A percentile compares a stretch with the other conserved stretches of the same genome.
These are phyloP conservation scores for Dreissena polymorpha DNA, from an alignment of 1,140 invertebrate genomes.

Conservation along the genomic window DNA sequence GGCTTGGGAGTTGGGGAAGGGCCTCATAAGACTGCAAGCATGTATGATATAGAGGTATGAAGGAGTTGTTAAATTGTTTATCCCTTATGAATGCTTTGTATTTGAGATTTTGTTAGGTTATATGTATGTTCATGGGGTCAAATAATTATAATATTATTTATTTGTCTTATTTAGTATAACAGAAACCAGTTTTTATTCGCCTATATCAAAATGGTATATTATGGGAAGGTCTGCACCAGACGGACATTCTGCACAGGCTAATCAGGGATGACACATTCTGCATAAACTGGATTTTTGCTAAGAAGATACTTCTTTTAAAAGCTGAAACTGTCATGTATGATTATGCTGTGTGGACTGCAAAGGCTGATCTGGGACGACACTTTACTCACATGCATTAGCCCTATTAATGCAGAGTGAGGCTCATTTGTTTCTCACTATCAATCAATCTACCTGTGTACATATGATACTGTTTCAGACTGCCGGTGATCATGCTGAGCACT, in stretches of 20 bases:
- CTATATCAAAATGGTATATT: not conserved
- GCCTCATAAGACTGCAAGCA: constrained; percentile 31
- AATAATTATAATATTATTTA: not conserved
- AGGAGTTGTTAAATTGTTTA: not conserved
- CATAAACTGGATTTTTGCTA: too few relatives aligned
- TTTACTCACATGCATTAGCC: too few relatives aligned
- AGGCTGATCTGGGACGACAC: too few relatives aligned
- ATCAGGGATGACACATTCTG: too few relatives aligned
- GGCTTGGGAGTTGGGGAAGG: not conserved
- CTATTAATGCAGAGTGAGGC: too few relatives aligned
- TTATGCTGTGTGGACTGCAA: too few relatives aligned
- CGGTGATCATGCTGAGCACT: not conserved
- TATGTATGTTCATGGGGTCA: not conserved
- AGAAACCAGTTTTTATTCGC: not conserved
- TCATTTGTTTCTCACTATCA: too few relatives aligned
- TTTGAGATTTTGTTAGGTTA: not conserved
- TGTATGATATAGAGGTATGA: constrained; percentile 44
- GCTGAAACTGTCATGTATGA: too few relatives aligned
- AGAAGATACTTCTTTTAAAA: too few relatives aligned
- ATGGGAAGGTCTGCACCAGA: not conserved
- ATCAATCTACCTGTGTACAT: too few relatives aligned
- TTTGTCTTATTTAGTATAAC: not conserved
- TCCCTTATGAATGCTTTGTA: not conserved
- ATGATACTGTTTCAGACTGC: not conserved
- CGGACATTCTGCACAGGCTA: too few relatives aligned